These are phyloP conservation scores for Aldrovandia affinis DNA, from an alignment of 2,797 vertebrate genomes.

Conservation along the genomic window DNA sequence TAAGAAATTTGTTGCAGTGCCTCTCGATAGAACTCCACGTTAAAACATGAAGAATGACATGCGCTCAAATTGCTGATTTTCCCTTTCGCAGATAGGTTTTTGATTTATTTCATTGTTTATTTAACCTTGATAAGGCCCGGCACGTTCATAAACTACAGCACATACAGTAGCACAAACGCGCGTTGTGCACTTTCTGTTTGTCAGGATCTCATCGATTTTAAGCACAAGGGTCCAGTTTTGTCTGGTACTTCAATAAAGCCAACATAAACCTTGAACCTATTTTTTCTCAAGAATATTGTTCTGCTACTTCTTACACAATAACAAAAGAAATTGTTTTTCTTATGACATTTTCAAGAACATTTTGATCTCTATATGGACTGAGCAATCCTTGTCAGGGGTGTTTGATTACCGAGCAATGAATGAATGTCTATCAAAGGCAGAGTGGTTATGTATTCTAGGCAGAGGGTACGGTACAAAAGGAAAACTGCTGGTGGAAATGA, in stretches of 20 bases:
- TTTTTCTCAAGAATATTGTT: neutral
- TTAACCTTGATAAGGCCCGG: slow-evolving; percentile 19
- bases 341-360: slow-evolving; percentile 9
- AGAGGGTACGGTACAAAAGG: neutral
- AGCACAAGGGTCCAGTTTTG: neutral
- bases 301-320: neutral
- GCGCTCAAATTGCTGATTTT: slow-evolving; percentile 18
- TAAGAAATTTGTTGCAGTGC: slow-evolving; percentile 39
- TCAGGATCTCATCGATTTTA: neutral
- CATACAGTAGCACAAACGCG: neutral
- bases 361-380: neutral
- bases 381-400: neutral
- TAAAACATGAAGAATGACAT: neutral
- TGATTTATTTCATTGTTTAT: slow-evolving; percentile 29
- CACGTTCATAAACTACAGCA: slow-evolving; percentile 20
- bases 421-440: neutral
- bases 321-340: neutral
- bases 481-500: neutral
- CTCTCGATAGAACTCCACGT: neutral
- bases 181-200: neutral
- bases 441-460: neutral
- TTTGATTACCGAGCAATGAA: neutral
- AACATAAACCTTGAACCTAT: neutral
- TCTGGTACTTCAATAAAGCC: no score
- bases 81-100: neutral